Base-by-base conservation (phyloP, 37 sponge, comb jelly and placozoan genomes). In the Chondrilla cf. caribensis region DNA sequence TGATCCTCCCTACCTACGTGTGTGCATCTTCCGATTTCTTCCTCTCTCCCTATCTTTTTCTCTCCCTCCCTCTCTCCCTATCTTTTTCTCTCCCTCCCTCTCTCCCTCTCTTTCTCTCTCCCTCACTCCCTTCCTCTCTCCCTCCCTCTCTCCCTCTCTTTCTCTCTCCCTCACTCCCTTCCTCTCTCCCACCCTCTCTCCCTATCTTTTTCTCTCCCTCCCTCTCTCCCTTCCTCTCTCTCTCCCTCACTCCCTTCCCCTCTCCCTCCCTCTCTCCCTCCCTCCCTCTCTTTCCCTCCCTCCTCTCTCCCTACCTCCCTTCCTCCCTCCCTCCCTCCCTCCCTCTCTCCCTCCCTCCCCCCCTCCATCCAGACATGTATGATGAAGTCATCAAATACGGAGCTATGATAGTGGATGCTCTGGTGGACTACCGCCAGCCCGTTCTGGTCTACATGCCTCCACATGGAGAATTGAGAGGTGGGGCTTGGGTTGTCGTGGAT, bases 401-500 rank as follows among this genome's bases (percentile, higher is more conserved):
- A 14, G 79, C 99, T 24, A 89, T 94, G 90, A 98, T 98, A 42
- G 99, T 98, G 62, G 99, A 98, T 60, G 94, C 90, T 0, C 85
- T 98, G 57, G 72, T 92, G 33, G 90, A 40, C 19, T 98, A 93
- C 84, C 81, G 82, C 9, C 94, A 95, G 36, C 96, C 96, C 5
- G 85, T 95, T 7, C 89, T 95, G 54, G 78, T 98, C 32, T 98
- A 98, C 84, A 89, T 98, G 24, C 99, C 99, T 0, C 99, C 99
- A 1, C 85, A 91, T 32, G 99, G 99, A 32, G 99, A 98, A 71
- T 83, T 98, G 78, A 86, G 99, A 77, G 99, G 99, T 21, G 99
- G 99, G 43, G 99, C 99, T 19, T 98, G 99, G 99, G 99, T 98
- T 29, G 99, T 98, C 15, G 86, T 98, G 26, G 99, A 98, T 84